Percentiles rank a stretch among this genome's conserved stretches.
Evolutionary conservation across 2,888 invertebrate genomes (phyloP).

Genomic region (Argyresthia goedartella): DNA sequence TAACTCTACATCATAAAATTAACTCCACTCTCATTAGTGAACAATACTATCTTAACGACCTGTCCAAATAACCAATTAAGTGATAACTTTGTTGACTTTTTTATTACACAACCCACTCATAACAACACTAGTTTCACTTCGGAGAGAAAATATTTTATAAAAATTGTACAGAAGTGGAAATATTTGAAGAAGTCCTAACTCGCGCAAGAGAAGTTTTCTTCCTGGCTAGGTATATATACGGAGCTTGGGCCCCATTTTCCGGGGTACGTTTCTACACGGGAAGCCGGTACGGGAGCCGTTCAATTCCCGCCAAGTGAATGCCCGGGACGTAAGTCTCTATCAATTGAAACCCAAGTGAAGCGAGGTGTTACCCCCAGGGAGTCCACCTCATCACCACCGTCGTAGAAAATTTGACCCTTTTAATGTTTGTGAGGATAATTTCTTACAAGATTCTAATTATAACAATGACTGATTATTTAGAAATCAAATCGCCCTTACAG

Average conservation of each 20-base stretch:
- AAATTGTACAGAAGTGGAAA: no score
- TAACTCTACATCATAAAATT: no score
- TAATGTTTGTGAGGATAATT: no score
- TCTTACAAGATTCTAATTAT: no score
- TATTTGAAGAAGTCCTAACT: neutral
- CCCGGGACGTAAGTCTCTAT: neutral
- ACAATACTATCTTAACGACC: neutral
- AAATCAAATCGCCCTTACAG: no score
- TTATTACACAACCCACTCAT: no score
- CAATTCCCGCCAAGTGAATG: neutral
- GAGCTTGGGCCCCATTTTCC: neutral
- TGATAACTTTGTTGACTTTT: neutral
- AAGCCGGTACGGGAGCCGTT: neutral
- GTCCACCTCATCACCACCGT: neutral
- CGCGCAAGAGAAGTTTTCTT: neutral
- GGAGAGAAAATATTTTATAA: no score
- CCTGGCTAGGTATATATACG: neutral
- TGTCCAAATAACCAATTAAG: neutral
- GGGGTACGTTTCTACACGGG: constrained; percentile 1
- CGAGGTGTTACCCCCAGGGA: neutral
- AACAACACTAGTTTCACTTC: no score
- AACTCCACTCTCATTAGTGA: neutral
- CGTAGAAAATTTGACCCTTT: constrained; percentile 1
- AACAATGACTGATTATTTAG: no score
- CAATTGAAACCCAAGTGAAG: neutral